Base-by-base conservation (phyloP, 2,888 invertebrate genomes). In the Ryuthela nishihirai region DNA sequence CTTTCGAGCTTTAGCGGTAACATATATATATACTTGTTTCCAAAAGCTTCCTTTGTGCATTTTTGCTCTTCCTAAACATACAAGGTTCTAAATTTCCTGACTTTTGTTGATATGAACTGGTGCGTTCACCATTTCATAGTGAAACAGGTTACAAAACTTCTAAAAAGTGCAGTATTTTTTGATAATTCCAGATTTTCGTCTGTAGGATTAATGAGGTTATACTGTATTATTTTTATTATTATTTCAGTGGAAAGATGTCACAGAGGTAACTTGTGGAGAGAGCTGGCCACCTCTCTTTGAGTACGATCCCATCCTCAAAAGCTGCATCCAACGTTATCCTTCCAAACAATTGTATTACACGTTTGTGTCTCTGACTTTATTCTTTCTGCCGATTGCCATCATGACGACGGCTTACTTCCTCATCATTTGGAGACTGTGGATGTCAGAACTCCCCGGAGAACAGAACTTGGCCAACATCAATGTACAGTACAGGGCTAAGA, bases 371-470 rank as follows among this genome's bases (percentile, higher is more conserved):
- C 68, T 76, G 4, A 73, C 73, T 0, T 65, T 77, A 21, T 77
- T 74, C 67, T 76, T 77, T 64, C 55, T 77, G 7, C 77, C 77
- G 1, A 72, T 76, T 18, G 55, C 71, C 23, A 69, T 76, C 23
- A 77, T 78, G 76, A 64, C 72, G 3, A 67, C 70, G 12, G 73
- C 75, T 5, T 77, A 76, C 61, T 66, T 70, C 40, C 67, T 76
- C 39, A 77, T 78, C 41, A 73, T 76, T 32, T 69, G 72, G 67
- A 74, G 73, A 20, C 69, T 78, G 12, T 76, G 76, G 75, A 70
- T 70, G 7, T 70, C 71, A 12, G 65, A 68, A 35, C 66, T 71
- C 4, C 75, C 76, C 1, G 76, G 76, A 0, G 76, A 76, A 63
- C 60, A 69, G 23, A 67, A 70, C 34, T 67, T 67, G 35, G 68